These are phyloP conservation scores for Florisuga fusca DNA, from an alignment of 2,797 vertebrate genomes.

Conservation along the genomic window DNA sequence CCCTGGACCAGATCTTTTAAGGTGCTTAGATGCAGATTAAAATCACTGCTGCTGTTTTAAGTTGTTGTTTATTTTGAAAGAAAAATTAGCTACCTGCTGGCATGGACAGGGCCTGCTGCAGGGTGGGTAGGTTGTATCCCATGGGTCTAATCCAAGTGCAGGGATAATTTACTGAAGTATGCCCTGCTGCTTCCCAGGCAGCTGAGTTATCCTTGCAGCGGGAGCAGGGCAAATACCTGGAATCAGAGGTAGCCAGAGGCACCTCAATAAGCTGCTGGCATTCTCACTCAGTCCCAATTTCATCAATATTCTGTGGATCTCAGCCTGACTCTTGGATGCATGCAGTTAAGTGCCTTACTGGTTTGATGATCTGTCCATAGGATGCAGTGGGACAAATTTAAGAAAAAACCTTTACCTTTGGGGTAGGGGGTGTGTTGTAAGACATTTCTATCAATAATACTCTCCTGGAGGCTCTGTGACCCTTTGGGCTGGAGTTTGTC, in stretches of 20 bases:
- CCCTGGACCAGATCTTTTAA: neutral
- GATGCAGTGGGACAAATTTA: neutral
- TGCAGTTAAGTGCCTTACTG: neutral
- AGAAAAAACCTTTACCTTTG: neutral
- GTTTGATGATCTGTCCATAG: neutral
- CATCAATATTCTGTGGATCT: neutral
- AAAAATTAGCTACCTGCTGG: neutral
- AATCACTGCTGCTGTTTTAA: neutral
- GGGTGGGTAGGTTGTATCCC: neutral
- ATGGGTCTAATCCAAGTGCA: neutral
- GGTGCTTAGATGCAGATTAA: slow-evolving; percentile 19
- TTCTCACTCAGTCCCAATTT: neutral
- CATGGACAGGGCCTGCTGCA: neutral
- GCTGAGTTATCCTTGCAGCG: neutral
- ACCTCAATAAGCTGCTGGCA: fast-evolving
- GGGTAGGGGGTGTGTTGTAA: neutral
- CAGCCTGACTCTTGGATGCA: neutral
- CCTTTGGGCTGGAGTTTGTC: neutral
- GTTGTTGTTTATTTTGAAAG: neutral
- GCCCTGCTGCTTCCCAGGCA: neutral
- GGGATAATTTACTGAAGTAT: neutral
- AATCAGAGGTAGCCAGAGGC: neutral
- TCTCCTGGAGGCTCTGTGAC: neutral
- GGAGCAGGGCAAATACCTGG: neutral
- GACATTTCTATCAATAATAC: neutral